Evolutionary conservation across 1,140 invertebrate species (phyloP).

Genomic region (Bombus turneri): DNA sequence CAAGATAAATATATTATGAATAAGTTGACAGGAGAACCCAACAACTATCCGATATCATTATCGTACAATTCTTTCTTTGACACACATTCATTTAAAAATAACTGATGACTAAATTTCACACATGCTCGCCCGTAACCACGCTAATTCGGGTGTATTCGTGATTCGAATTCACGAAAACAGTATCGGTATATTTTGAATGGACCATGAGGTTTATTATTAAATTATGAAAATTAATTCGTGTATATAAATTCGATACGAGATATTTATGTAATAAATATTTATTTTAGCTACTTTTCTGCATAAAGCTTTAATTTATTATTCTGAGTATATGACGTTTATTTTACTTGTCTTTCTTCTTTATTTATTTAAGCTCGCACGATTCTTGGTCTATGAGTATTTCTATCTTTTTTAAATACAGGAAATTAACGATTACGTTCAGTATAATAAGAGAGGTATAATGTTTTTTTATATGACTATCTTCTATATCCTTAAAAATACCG

Average conservation of each 20-base stretch:
- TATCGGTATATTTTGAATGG: too few species aligned
- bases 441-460: background rate
- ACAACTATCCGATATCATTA: background rate
- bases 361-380: background rate
- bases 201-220: background rate
- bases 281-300: background rate
- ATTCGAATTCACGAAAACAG: background rate
- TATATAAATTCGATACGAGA: too few species aligned
- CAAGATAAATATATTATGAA: background rate
- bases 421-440: too few species aligned
- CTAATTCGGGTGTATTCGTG: conserved; percentile 18
- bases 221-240: background rate
- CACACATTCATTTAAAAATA: conserved; percentile 64
- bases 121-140: conserved; percentile 5
- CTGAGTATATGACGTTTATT: too few species aligned
- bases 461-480: background rate
- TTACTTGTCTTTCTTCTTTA: background rate
- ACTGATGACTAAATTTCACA: conserved; percentile 45
- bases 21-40: background rate
- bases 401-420: too few species aligned
- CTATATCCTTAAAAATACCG: background rate
- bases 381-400: too few species aligned
- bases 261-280: background rate
- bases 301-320: background rate
- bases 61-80: background rate